Percentiles rank a stretch among this genome's conserved stretches.
Conservation (phyloP, 2,888 invertebrate species). For the Clusia tigrina region DNA sequence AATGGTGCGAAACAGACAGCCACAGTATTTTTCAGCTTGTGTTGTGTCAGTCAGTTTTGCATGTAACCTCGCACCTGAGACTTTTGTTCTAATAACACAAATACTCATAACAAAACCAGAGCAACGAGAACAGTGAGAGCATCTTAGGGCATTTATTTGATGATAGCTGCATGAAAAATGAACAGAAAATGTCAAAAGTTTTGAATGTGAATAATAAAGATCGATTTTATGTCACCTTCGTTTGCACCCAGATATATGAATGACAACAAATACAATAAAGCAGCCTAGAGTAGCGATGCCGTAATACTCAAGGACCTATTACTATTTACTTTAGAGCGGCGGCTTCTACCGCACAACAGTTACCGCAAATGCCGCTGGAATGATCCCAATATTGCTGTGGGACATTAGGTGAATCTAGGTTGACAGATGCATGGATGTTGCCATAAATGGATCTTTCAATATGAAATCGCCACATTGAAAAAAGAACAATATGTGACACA, state of each 20-base stretch:
- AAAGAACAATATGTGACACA: no score
- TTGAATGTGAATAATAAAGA: slow-evolving; percentile 25
- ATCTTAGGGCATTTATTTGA: slow-evolving; percentile 18
- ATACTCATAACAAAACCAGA: neutral
- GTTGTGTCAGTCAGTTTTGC: no score
- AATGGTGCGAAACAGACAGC: no score
- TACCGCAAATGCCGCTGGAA: slow-evolving; percentile 26
- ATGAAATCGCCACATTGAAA: neutral
- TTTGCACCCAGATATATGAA: neutral
- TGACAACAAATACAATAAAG: neutral
- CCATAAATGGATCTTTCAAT: no score
- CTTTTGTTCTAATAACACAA: neutral
- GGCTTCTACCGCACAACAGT: neutral
- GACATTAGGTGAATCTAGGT: slow-evolving; percentile 26
- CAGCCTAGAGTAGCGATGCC: slow-evolving; percentile 31
- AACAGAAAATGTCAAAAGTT: neutral
- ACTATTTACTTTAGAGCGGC: slow-evolving; percentile 30
- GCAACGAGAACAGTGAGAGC: slow-evolving; percentile 18
- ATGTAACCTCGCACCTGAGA: no score
- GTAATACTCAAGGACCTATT: slow-evolving; percentile 35
- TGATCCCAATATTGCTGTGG: slow-evolving; percentile 25
- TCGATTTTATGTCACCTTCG: slow-evolving; percentile 36
- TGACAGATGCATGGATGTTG: no score
- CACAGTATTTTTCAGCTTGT: no score
- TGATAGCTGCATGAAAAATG: neutral